Conservation (phyloP, 2,113 vertebrate genomes). For the Perca schrenkii region DNA sequence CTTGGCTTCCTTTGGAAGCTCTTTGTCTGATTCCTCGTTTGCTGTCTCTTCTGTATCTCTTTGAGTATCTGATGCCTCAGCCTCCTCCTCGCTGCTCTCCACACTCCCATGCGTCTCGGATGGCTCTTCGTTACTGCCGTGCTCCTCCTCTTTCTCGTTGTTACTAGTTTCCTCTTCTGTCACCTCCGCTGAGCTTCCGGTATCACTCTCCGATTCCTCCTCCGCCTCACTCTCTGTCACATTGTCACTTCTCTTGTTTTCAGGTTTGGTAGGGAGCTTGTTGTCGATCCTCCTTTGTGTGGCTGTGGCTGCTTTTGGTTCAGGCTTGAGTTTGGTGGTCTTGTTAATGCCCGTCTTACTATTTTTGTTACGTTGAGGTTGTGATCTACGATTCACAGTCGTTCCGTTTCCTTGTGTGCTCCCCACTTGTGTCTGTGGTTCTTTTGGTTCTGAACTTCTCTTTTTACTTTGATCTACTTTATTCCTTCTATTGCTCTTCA, state of each 20-base stretch:
- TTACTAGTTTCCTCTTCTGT: slow-evolving; percentile 52
- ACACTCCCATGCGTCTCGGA: slow-evolving; percentile 55
- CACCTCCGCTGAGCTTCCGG: slow-evolving; percentile 53
- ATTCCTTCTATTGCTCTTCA: slow-evolving; percentile 28
- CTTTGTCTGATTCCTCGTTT: slow-evolving; percentile 34
- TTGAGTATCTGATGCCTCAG: slow-evolving; percentile 42
- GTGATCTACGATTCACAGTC: neutral
- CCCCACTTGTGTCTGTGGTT: slow-evolving; percentile 23
- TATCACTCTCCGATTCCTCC: slow-evolving; percentile 54
- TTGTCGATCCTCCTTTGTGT: slow-evolving; percentile 30
- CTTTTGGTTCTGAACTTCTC: slow-evolving; percentile 13
- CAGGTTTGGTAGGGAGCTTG: slow-evolving; percentile 30
- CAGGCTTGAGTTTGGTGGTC: slow-evolving; percentile 46
- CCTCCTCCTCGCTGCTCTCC: slow-evolving; percentile 59
- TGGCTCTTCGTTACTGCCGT: slow-evolving; percentile 48
- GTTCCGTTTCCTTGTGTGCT: slow-evolving; percentile 16
- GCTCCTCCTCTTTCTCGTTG: slow-evolving; percentile 61
- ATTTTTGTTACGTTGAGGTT: slow-evolving; percentile 20
- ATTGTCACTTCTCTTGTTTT: slow-evolving; percentile 44
- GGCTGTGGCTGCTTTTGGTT: slow-evolving; percentile 15
- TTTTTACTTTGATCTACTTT: slow-evolving; percentile 28
- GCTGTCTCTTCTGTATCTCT: slow-evolving; percentile 38
- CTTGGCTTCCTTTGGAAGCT: slow-evolving; percentile 23
- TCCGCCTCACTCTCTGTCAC: slow-evolving; percentile 51
- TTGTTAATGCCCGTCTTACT: slow-evolving; percentile 36